These are phyloP conservation scores for Dromius quadrimaculatus DNA, from an alignment of 2,888 invertebrate species.

Conservation along the genomic window DNA sequence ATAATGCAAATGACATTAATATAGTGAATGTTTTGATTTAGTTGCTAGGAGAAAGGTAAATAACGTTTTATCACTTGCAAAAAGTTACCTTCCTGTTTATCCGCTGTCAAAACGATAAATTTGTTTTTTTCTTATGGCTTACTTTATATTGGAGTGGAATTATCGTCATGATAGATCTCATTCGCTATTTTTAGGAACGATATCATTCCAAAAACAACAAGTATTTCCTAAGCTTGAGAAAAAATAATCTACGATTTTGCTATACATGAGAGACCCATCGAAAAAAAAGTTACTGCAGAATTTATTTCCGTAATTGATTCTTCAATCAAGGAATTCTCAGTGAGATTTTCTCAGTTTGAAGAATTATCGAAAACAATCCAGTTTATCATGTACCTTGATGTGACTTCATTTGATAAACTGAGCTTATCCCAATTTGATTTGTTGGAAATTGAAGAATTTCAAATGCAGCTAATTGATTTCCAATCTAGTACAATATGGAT, in stretches of 20 bases:
- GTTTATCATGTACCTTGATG: too few species aligned
- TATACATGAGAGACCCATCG: constrained; percentile 46
- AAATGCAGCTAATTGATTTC: constrained; percentile 56
- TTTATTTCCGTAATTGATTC: constrained; percentile 49
- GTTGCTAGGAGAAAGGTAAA: too few species aligned
- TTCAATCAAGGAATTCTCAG: constrained; percentile 43
- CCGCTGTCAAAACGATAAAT: too few species aligned
- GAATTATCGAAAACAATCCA: too few species aligned
- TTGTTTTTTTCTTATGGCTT: too few species aligned
- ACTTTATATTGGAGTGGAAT: too few species aligned
- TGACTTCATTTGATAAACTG: constrained; percentile 52
- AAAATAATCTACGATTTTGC: constrained; percentile 40
- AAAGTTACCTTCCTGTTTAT: too few species aligned
- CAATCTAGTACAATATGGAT: constrained; percentile 56
- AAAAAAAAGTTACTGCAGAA: constrained; percentile 48
- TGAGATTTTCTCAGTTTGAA: too few species aligned
- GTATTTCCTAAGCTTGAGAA: constrained; percentile 53
- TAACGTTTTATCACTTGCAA: too few species aligned
- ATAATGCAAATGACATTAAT: too few species aligned
- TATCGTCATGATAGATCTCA: constrained; percentile 57
- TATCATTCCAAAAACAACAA: too few species aligned
- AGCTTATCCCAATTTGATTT: constrained; percentile 54
- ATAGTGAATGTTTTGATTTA: too few species aligned
- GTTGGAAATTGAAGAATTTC: constrained; percentile 55
- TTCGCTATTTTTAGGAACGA: constrained; percentile 58